Conservation (phyloP, 2,113 vertebrate genomes). For the Plecturocebus donacophilus region DNA sequence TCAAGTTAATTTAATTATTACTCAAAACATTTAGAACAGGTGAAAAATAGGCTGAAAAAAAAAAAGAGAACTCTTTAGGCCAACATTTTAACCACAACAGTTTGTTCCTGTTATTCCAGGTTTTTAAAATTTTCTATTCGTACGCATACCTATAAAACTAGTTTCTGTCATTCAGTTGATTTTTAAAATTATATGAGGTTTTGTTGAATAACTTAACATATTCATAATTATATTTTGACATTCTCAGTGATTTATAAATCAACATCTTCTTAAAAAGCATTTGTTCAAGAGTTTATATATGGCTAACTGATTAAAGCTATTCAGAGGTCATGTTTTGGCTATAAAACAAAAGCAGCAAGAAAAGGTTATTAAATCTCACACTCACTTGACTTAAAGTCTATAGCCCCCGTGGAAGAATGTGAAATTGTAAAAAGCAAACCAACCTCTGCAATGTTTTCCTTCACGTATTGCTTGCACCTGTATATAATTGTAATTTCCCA, state of each 20-base stretch:
- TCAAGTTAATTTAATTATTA: constrained; percentile 31
- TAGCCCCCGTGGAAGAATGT: constrained; percentile 51
- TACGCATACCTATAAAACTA: neutral
- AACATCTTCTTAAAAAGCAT: constrained; percentile 5
- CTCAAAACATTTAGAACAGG: constrained; percentile 18
- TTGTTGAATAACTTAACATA: constrained; percentile 7
- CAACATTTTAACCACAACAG: neutral
- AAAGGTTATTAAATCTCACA: constrained; percentile 74
- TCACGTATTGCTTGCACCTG: constrained; percentile 76
- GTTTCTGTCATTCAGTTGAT: constrained; percentile 48
- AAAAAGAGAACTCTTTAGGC: neutral
- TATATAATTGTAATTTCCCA: constrained; percentile 72
- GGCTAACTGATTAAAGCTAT: constrained; percentile 36
- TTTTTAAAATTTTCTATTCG: neutral
- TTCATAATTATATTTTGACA: constrained; percentile 53
- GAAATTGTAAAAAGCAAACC: constrained; percentile 61
- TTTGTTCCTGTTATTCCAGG: constrained; percentile 1
- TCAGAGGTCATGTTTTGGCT: constrained; percentile 54
- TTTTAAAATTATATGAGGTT: constrained; percentile 47
- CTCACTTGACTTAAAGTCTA: constrained; percentile 70
- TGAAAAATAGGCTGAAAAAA: constrained; percentile 16
- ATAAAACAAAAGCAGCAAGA: constrained; percentile 2
- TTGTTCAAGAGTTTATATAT: constrained; percentile 35
- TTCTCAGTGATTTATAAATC: constrained; percentile 43
- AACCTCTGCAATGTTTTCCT: constrained; percentile 59